These are phyloP conservation scores for Palythoa caribaeorum DNA, from an alignment of 92 coral and sea anemone species.

Conservation along the genomic window DNA sequence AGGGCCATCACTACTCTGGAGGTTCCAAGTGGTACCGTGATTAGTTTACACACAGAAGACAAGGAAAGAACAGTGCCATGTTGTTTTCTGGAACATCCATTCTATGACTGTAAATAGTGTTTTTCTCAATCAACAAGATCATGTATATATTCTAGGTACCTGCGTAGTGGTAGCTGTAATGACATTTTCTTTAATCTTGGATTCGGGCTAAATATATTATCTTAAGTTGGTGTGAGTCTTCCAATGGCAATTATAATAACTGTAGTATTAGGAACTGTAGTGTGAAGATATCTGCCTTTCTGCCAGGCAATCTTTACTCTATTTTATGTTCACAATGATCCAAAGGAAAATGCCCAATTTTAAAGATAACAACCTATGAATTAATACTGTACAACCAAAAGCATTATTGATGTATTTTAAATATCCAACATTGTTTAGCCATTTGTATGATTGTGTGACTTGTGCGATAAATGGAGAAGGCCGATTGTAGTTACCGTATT, in stretches of 20 bases:
- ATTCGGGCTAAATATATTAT: not conserved
- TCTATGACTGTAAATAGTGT: not conserved
- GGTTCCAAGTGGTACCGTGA: not conserved
- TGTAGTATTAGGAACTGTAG: not conserved
- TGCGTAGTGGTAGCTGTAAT: not conserved
- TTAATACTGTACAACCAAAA: not conserved
- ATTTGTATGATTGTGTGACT: too few relatives aligned
- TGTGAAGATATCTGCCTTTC: constrained; percentile 3
- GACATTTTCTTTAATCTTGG: not conserved
- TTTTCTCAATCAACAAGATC: not conserved
- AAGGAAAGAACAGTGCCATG: not conserved
- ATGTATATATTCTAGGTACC: not conserved
- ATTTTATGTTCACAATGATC: constrained; percentile 5
- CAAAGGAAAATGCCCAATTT: not conserved
- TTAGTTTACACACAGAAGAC: not conserved
- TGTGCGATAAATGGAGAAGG: not conserved
- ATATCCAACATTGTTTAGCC: not conserved
- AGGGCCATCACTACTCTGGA: not conserved
- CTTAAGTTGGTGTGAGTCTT: not conserved
- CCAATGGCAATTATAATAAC: not conserved
- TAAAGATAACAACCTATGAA: not conserved
- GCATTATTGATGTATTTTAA: not conserved
- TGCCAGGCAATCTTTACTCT: not conserved
- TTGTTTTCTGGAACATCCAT: not conserved
- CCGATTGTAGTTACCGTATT: not conserved